Base-by-base conservation (phyloP, 1,140 invertebrate species). In the Pseudomyrmex gracilis region DNA sequence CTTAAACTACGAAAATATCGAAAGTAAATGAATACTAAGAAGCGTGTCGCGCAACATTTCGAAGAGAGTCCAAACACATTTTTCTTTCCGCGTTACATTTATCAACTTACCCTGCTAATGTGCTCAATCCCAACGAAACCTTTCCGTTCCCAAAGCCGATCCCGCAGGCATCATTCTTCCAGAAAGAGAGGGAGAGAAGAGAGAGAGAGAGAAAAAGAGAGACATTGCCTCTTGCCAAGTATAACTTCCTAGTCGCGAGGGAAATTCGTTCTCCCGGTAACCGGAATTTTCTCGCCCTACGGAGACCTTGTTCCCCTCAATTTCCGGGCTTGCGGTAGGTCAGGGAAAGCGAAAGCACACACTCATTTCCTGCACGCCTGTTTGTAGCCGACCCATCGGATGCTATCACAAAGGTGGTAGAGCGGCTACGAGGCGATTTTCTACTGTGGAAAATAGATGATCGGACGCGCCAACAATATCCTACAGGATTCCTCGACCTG, bases 171-270 rank as follows among this genome's bases (percentile, higher is more conserved):
- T 83, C 17, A 61, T 60, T 66, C 53, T 57, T 34, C 80, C 57
- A 58, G 34, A 34, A 34, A 34, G 34, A 34, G 34, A 34, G 34
- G 34, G 5, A 34, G 4, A 34, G 34, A 34, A 34, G 34, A 34
- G 34, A 34, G 34, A 34, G 34, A 34, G 34, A 34, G 34, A 34
- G 34, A 34, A 5, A 34, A 34, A 34, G 34, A 34, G 34, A 34
- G 67, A 84, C 78, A 61, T 53, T 71, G 53, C 90, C 90, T 86
- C 88, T 89, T 86, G 57, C 22, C 13, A n/a, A 73, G 49, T 86
- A 91, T 92, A 85, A 8, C 83, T 82, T 86, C 92, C 92, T 93
- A 89, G 66, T 93, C 87, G 51, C 17, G 85, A 91, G 91, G 92
- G 89, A 93, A 93, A 93, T 90, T 91, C 91, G 12, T 64, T 70